Conservation (phyloP, 1,140 invertebrate species). For the Cheumatopsyche charites region DNA sequence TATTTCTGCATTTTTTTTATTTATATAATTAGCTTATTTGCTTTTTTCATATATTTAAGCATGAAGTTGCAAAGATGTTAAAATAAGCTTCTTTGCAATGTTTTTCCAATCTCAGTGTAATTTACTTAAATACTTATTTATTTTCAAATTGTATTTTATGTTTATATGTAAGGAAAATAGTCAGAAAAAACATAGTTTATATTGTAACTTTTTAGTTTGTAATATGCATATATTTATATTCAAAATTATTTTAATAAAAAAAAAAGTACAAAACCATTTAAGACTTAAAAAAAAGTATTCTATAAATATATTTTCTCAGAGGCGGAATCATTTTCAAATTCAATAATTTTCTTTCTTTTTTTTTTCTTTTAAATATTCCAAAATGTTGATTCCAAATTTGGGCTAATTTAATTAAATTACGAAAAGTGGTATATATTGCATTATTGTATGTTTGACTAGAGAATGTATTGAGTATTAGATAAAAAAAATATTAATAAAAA, state of each 20-base stretch:
- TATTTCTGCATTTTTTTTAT: too few relatives aligned
- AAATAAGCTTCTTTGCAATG: too few relatives aligned
- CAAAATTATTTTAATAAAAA: slow-evolving; percentile 21
- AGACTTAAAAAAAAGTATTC: slow-evolving; percentile 34
- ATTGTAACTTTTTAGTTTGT: neutral
- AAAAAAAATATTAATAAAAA: neutral
- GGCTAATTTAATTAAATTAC: neutral
- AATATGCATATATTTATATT: slow-evolving; percentile 3
- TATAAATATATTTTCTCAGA: slow-evolving; percentile 26
- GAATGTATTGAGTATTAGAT: slow-evolving; percentile 21
- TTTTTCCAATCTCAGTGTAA: too few relatives aligned
- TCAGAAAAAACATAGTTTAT: neutral
- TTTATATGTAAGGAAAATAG: too few relatives aligned
- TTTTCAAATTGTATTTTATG: too few relatives aligned
- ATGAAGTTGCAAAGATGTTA: too few relatives aligned
- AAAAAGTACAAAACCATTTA: slow-evolving; percentile 38
- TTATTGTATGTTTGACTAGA: slow-evolving; percentile 27
- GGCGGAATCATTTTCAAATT: slow-evolving; percentile 13
- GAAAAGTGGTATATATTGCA: slow-evolving; percentile 16
- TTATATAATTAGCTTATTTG: too few relatives aligned
- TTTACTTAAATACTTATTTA: too few relatives aligned
- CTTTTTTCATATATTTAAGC: too few relatives aligned
- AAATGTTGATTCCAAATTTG: slow-evolving; percentile 6
- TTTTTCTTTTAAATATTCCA: neutral
- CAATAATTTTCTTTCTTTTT: neutral